A percentile compares a stretch with the other conserved stretches of the same genome.
Evolutionary conservation across 2,888 invertebrate species (phyloP).

Genomic region (Drosophila kuntzei): DNA sequence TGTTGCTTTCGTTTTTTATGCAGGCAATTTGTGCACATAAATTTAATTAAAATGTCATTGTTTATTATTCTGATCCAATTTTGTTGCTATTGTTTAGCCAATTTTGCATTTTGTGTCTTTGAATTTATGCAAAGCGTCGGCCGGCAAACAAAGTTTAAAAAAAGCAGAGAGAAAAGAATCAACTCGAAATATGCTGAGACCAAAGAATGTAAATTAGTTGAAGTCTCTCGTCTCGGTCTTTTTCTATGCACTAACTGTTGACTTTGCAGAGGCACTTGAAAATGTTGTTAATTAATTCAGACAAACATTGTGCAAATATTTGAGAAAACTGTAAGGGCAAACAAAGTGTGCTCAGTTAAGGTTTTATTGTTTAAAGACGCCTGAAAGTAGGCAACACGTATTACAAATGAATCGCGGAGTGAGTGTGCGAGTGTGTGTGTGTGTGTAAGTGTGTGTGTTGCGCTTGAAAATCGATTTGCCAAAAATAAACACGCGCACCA

Average conservation of each 20-base stretch:
- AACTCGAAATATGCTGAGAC: conserved; percentile 66
- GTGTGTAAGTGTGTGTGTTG: conserved; percentile 17
- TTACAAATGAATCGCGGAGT: conserved; percentile 25
- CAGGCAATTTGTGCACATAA: conserved; percentile 66
- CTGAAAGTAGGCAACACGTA: conserved; percentile 34
- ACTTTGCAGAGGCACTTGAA: conserved; percentile 37
- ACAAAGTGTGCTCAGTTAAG: conserved; percentile 19
- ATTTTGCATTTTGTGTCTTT: conserved; percentile 45
- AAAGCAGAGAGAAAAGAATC: conserved; percentile 20
- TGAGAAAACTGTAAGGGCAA: conserved; percentile 51
- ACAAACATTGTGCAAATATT: conserved; percentile 78
- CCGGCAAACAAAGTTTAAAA: conserved; percentile 54
- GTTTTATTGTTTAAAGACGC: conserved; percentile 45
- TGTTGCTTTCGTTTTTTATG: conserved; percentile 6
- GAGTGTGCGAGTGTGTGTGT: conserved; percentile 15
- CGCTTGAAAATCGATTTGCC: conserved; percentile 76
- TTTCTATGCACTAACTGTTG: conserved; percentile 20
- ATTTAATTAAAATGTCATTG: conserved; percentile 73
- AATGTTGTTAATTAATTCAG: conserved; percentile 78
- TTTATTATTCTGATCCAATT: conserved; percentile 46
- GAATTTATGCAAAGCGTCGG: conserved; percentile 71
- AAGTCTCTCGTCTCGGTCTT: conserved; percentile 5
- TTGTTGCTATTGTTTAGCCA: conserved; percentile 11
- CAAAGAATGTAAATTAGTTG: conserved; percentile 54
- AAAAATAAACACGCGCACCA: conserved; percentile 70